Conservation (phyloP, 2,888 invertebrate species). For the Zygaena filipendulae region DNA sequence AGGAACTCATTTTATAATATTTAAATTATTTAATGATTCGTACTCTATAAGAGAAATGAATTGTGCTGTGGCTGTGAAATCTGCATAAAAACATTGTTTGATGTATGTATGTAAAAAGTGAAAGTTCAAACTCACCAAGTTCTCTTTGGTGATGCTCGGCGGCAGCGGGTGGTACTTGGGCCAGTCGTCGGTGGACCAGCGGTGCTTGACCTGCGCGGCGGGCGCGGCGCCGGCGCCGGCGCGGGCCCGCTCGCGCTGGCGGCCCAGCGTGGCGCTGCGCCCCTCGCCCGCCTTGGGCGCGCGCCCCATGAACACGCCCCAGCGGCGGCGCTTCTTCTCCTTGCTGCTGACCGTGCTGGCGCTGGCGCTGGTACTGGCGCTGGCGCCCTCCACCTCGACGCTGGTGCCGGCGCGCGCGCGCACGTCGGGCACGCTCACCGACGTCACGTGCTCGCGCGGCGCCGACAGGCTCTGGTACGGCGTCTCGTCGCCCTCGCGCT, state of each 20-base stretch:
- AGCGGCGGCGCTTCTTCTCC: constrained; percentile 72
- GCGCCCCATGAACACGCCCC: constrained; percentile 77
- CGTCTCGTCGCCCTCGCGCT: constrained; percentile 46
- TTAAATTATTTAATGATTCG: no score
- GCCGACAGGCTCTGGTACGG: constrained; percentile 57
- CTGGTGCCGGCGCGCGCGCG: constrained; percentile 31
- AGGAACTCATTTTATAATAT: no score
- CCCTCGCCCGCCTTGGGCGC: constrained; percentile 66
- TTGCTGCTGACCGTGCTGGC: constrained; percentile 45
- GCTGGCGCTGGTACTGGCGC: constrained; percentile 34
- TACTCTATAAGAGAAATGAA: no score
- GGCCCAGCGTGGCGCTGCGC: constrained; percentile 76
- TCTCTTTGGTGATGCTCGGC: constrained; percentile 82
- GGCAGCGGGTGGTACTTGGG: constrained; percentile 78
- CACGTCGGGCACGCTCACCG: constrained; percentile 38
- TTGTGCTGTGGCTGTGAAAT: no score
- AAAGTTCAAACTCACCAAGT: constrained; percentile 76
- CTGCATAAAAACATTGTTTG: no score
- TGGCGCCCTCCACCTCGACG: constrained; percentile 35
- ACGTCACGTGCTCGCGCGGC: constrained; percentile 44
- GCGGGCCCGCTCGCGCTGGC: constrained; percentile 69
- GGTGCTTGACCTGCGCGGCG: constrained; percentile 51
- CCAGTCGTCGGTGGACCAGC: constrained; percentile 76
- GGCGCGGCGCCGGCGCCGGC: constrained; percentile 53
- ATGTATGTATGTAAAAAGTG: no score